Evolutionary conservation across 2,113 vertebrate genomes (phyloP).

Genomic region (Raja brachyura): DNA sequence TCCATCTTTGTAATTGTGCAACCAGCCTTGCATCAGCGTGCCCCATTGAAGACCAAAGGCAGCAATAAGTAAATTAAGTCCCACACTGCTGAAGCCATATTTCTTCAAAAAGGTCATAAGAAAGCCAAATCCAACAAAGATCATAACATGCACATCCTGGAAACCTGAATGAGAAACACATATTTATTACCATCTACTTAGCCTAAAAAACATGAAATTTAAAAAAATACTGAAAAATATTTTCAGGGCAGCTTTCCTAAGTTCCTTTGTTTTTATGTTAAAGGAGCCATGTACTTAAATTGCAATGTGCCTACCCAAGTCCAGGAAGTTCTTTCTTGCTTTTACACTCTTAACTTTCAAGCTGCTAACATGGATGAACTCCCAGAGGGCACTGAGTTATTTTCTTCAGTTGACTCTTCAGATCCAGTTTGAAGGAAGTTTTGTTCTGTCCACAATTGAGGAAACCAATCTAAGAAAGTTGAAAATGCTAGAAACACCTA

Average conservation of each 20-base stretch:
- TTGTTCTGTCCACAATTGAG: neutral
- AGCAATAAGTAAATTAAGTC: slow-evolving; percentile 81
- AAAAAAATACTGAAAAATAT: no score
- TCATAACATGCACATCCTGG: slow-evolving; percentile 94
- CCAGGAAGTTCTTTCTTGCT: neutral
- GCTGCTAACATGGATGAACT: neutral
- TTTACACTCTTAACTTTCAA: no score
- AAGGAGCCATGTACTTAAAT: neutral
- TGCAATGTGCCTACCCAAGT: neutral
- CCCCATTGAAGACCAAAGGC: slow-evolving; percentile 92
- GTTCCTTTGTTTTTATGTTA: neutral
- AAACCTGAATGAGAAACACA: slow-evolving; percentile 64
- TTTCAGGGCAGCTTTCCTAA: neutral
- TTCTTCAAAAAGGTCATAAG: slow-evolving; percentile 94
- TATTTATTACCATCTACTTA: neutral
- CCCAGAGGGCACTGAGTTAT: neutral
- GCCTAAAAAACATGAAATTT: neutral
- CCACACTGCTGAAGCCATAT: slow-evolving; percentile 88
- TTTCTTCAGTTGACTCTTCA: neutral
- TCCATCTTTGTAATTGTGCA: slow-evolving; percentile 47
- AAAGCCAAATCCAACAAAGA: slow-evolving; percentile 94
- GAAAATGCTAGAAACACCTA: no score
- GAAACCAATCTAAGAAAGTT: no score
- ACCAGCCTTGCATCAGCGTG: slow-evolving; percentile 69
- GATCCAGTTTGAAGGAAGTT: neutral